Conservation (phyloP, 2,888 invertebrate species). For the Conchocele bisecta region DNA sequence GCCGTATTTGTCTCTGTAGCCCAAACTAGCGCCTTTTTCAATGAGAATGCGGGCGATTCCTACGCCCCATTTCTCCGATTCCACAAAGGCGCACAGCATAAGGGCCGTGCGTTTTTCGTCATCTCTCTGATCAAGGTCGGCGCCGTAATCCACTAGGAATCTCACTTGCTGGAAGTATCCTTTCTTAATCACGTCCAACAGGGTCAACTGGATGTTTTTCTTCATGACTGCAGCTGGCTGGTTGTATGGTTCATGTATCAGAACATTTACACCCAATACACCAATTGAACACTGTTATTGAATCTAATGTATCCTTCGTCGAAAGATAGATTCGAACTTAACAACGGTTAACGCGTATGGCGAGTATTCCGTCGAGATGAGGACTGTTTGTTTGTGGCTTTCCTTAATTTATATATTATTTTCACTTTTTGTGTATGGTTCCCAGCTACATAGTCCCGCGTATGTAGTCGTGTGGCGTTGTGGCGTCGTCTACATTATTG, state of each 20-base stretch:
- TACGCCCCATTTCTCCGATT: slow-evolving; percentile 77
- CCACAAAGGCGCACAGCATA: slow-evolving; percentile 77
- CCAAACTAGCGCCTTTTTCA: slow-evolving; percentile 77
- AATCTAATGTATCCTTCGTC: too few species aligned
- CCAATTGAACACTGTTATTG: too few species aligned
- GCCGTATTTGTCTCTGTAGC: slow-evolving; percentile 71
- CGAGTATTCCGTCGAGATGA: too few species aligned
- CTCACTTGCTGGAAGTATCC: slow-evolving; percentile 80
- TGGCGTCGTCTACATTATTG: too few species aligned
- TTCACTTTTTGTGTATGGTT: too few species aligned
- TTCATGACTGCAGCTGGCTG: slow-evolving; percentile 36
- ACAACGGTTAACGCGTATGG: too few species aligned
- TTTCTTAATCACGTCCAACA: slow-evolving; percentile 72
- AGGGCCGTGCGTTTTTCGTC: slow-evolving; percentile 75
- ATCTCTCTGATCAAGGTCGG: slow-evolving; percentile 72
- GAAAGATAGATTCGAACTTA: too few species aligned
- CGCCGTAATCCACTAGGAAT: slow-evolving; percentile 75
- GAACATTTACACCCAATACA: background rate
- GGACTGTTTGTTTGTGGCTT: too few species aligned
- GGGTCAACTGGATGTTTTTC: slow-evolving; percentile 28
- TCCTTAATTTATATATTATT: too few species aligned
- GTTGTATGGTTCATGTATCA: background rate
- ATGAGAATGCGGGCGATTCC: slow-evolving; percentile 79
- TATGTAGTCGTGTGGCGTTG: too few species aligned
- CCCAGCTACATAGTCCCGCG: too few species aligned